Conservation (phyloP, 2,888 invertebrate genomes). For the Cataglyphis altisquamis region DNA sequence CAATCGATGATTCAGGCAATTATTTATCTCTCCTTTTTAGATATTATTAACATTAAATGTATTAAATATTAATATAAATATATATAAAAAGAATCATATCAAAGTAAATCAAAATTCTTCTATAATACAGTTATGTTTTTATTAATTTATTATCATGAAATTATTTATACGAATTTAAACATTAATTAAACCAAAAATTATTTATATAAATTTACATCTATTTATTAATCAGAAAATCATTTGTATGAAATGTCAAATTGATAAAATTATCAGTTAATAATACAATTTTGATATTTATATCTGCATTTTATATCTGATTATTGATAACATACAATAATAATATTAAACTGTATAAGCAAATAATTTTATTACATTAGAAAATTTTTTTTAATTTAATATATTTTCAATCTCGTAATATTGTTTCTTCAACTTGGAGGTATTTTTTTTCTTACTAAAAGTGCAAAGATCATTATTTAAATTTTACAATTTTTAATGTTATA, state of each 20-base stretch:
- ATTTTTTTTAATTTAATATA: neutral
- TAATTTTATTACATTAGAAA: neutral
- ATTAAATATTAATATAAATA: neutral
- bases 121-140: neutral
- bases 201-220: neutral
- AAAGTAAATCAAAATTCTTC: neutral
- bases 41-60: neutral
- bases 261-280: conserved; percentile 23
- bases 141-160: neutral
- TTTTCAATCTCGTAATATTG: neutral
- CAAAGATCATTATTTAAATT: neutral
- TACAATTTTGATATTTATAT: neutral
- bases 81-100: neutral
- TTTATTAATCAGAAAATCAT: neutral
- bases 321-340: conserved; percentile 2
- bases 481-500: neutral
- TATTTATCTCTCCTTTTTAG: neutral
- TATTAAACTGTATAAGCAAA: neutral
- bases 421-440: neutral
- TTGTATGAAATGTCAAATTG: neutral
- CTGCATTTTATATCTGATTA: conserved; percentile 17
- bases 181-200: neutral
- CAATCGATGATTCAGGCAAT: neutral
- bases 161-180: neutral
- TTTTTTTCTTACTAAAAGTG: neutral